Conservation (phyloP, 1,140 invertebrate genomes). For the Zaprionus ornatus region DNA sequence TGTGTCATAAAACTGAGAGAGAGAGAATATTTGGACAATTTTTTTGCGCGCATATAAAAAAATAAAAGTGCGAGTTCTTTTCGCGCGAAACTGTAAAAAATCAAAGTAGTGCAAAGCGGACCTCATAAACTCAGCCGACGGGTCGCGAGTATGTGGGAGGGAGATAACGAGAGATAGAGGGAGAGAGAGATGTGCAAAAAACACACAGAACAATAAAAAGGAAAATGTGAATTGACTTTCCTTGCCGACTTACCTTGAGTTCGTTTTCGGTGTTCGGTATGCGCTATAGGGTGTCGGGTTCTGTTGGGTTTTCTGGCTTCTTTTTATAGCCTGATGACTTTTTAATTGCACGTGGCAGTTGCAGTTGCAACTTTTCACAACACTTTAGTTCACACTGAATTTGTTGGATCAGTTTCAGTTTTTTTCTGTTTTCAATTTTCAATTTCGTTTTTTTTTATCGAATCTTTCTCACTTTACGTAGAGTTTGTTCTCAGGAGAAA, state of each 20-base stretch:
- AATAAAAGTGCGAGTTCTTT: constrained; percentile 50
- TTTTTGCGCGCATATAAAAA: constrained; percentile 57
- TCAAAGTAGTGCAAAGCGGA: constrained; percentile 75
- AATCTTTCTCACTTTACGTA: constrained; percentile 32
- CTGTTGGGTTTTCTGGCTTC: constrained; percentile 27
- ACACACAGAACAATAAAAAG: constrained; percentile 11
- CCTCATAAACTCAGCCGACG: constrained; percentile 74
- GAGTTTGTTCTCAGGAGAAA: constrained; percentile 7
- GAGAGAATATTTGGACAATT: constrained; percentile 31
- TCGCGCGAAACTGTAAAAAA: constrained; percentile 76
- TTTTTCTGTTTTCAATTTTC: background rate
- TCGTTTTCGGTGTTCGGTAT: background rate
- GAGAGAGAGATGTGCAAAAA: constrained; percentile 1
- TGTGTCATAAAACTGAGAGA: constrained; percentile 59
- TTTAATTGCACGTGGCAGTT: constrained; percentile 65
- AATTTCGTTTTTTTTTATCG: constrained; percentile 13
- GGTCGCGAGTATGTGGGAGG: constrained; percentile 18
- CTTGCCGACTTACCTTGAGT: constrained; percentile 60
- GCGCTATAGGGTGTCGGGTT: too few species aligned
- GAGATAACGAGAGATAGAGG: background rate
- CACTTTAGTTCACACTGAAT: constrained; percentile 28
- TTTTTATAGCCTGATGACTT: constrained; percentile 58
- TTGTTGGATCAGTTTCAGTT: constrained; percentile 37
- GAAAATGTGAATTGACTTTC: constrained; percentile 75
- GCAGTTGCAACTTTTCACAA: constrained; percentile 36